Evolutionary conservation across 2,113 vertebrate species (phyloP).

Genomic region (Halichoeres trimaculatus): DNA sequence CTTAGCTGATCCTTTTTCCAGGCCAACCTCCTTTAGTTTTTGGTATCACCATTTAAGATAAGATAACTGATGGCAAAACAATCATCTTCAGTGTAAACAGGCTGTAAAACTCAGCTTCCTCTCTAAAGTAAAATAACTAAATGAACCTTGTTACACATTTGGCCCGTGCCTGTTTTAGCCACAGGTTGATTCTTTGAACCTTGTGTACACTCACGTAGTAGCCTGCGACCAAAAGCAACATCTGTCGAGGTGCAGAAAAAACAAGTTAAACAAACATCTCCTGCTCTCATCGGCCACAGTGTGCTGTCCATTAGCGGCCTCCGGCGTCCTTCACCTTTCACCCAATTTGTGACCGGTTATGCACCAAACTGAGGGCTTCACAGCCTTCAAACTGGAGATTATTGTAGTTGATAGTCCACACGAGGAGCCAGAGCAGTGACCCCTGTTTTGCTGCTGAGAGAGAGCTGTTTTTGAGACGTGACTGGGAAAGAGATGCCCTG

Average conservation of each 20-base stretch:
- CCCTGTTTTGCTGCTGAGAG: neutral
- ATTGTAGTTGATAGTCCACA: constrained; percentile 16
- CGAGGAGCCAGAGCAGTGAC: neutral
- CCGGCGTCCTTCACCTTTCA: constrained; percentile 58
- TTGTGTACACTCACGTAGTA: constrained; percentile 36
- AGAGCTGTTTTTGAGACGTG: neutral
- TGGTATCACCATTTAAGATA: too few relatives aligned
- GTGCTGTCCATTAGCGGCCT: constrained; percentile 64
- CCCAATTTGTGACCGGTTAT: constrained; percentile 47
- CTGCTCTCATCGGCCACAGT: constrained; percentile 26
- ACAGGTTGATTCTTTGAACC: constrained; percentile 6
- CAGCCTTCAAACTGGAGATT: constrained; percentile 5
- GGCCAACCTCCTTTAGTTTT: too few relatives aligned
- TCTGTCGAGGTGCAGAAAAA: constrained; percentile 62
- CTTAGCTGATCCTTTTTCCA: too few relatives aligned
- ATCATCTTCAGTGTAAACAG: neutral
- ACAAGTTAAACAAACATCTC: constrained; percentile 67
- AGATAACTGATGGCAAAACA: neutral
- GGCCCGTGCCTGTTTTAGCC: neutral
- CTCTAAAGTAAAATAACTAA: neutral
- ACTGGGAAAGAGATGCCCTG: neutral
- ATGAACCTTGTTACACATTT: neutral
- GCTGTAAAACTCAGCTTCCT: too few relatives aligned
- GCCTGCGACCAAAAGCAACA: constrained; percentile 60
- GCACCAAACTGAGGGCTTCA: constrained; percentile 14